Conservation (phyloP, 2,888 invertebrate genomes). For the Muscina levida region DNA sequence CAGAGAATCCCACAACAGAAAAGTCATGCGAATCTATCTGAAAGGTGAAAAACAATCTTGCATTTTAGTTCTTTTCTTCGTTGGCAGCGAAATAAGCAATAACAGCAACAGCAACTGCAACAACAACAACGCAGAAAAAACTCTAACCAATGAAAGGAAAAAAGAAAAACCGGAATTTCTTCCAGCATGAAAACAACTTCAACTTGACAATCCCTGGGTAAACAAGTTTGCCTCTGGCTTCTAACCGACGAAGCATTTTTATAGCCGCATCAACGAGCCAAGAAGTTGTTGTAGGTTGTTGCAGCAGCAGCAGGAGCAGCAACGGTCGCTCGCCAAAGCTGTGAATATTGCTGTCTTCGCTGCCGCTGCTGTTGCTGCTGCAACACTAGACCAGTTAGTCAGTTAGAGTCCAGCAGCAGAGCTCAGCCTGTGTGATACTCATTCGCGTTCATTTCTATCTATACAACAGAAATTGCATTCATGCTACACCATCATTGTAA, state of each 20-base stretch:
- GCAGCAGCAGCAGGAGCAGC: slow-evolving; percentile 2
- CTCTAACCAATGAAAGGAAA: slow-evolving; percentile 30
- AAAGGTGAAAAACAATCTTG: slow-evolving; percentile 44
- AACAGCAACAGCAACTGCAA: too few species aligned
- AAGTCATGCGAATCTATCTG: slow-evolving; percentile 62
- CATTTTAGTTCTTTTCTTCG: slow-evolving; percentile 59
- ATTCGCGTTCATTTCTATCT: not conserved
- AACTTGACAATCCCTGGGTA: slow-evolving; percentile 68
- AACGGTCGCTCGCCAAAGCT: slow-evolving; percentile 4
- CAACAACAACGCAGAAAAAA: too few species aligned
- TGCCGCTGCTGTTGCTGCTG: slow-evolving; percentile 39
- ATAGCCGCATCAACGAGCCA: slow-evolving; percentile 30
- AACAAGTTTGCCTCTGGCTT: slow-evolving; percentile 66
- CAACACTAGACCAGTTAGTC: slow-evolving; percentile 54
- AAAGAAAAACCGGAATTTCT: slow-evolving; percentile 64
- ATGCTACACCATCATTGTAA: not conserved
- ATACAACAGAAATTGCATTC: slow-evolving; percentile 15
- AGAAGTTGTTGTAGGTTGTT: not conserved
- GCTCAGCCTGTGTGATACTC: slow-evolving; percentile 6
- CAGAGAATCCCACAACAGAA: slow-evolving; percentile 3
- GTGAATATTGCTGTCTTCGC: not conserved
- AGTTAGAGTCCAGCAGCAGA: slow-evolving; percentile 15
- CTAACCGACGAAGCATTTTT: slow-evolving; percentile 40
- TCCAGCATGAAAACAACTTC: slow-evolving; percentile 61
- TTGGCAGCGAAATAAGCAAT: slow-evolving; percentile 33